Base-by-base conservation (phyloP, 2,888 invertebrate genomes). In the Cyclophora punctaria region DNA sequence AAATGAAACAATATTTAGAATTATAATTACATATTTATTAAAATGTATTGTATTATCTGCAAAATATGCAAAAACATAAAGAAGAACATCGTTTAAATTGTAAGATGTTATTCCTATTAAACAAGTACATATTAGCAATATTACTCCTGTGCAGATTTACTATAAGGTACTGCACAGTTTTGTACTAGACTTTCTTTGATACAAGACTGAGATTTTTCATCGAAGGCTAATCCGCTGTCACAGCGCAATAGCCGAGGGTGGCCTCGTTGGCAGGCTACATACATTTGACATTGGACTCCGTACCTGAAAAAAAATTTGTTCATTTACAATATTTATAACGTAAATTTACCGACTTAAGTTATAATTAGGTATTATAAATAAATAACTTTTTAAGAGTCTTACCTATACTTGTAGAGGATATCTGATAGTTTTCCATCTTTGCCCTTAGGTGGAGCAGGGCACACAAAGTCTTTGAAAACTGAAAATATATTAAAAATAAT, bases 181-280 rank as follows among this genome's bases (percentile, higher is more conserved):
- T 20, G 3, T 3, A 44, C 44, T 7, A 44, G 44, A 33, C 6
- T 47, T 3, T 55, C 41, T 33, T 73, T 58, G 37, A 80, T 60
- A 51, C 83, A 83, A 33, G 67, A 58, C 48, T 73, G 62, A 4
- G 68, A 63, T n/a, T 48, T 47, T 7, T 69, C 67, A 46, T 81
- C 75, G 47, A 78, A 83, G 37, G 66, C 66, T n/a, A 74, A 58
- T 5, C 82, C 83, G 4, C 42, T 47, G 6, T 79, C 79, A 51
- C 83, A 84, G 48, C 71, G 72, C 42, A 83, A 63, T 6, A 83
- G 65, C 40, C 80, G 73, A 4, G 82, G 82, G 3, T 61, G 60
- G 20, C 78, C 79, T n/a, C 56, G 57, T 48, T 77, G 75, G 52
- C 83, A 83, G 3, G 76, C 80, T 7, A 82, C 53, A 51, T 73